Conservation (phyloP, 2,113 vertebrate genomes). For the Campylomormyrus tamandua region DNA sequence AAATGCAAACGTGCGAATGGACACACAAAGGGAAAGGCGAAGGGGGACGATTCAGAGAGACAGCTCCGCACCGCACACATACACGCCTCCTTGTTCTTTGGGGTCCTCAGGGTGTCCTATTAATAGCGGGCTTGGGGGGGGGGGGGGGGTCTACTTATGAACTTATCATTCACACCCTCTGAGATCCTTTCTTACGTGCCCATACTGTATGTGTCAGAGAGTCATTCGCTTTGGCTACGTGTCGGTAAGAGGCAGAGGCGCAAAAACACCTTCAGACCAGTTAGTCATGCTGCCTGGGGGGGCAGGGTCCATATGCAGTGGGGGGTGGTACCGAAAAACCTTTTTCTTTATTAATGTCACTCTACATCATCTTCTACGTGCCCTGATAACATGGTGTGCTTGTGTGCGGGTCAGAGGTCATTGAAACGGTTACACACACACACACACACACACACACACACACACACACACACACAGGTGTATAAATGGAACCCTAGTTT, state of each 20-base stretch:
- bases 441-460: not conserved
- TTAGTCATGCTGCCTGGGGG: not conserved
- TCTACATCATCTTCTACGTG: not conserved
- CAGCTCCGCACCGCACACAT: not conserved
- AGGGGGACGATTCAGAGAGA: not conserved
- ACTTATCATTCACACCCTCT: not conserved
- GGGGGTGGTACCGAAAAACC: not conserved
- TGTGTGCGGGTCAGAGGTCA: not conserved
- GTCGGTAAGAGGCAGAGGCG: not conserved
- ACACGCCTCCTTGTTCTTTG: conserved; percentile 5
- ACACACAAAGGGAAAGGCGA: not conserved
- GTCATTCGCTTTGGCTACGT: not conserved
- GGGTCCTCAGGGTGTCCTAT: conserved; percentile 5
- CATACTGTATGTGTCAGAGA: not conserved
- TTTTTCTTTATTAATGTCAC: not conserved
- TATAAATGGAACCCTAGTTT: not conserved
- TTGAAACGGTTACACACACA: not conserved
- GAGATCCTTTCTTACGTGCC: not conserved
- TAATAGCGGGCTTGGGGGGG: not conserved
- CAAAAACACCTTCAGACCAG: not conserved
- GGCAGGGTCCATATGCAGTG: not conserved
- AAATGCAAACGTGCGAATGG: not conserved
- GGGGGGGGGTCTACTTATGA: not conserved
- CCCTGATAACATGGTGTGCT: not conserved
- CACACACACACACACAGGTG: not conserved